Evolutionary conservation across 2,888 invertebrate species (phyloP).

Genomic region (Papilio demoleus): DNA sequence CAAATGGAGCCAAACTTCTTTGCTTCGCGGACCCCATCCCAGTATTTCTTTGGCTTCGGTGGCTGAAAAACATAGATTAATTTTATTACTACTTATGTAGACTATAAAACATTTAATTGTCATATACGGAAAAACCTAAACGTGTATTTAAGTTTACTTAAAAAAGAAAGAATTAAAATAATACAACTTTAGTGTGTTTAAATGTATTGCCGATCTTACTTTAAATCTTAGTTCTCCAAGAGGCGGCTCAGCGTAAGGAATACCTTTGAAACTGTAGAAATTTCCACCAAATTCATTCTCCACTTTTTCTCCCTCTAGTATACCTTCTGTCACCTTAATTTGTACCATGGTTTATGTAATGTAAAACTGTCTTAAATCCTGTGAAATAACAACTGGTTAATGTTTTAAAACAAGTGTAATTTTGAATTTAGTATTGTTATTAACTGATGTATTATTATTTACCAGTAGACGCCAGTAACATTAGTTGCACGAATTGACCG

Average conservation of each 20-base stretch:
- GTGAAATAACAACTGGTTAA: neutral
- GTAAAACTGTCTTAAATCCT: neutral
- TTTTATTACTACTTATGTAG: neutral
- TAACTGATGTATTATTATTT: no score
- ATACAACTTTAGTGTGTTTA: no score
- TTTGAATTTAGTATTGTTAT: no score
- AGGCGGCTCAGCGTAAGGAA: conserved; percentile 46
- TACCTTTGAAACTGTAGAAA: conserved; percentile 47
- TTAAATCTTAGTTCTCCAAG: conserved; percentile 44
- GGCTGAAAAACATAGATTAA: conserved; percentile 49
- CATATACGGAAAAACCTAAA: no score
- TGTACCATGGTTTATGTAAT: conserved; percentile 8
- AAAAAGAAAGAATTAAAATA: no score
- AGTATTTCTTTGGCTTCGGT: conserved; percentile 53
- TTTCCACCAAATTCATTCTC: conserved; percentile 50
- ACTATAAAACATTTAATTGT: no score
- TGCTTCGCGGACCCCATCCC: conserved; percentile 58
- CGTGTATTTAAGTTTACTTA: no score
- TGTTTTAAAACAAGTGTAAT: no score
- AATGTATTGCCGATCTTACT: no score
- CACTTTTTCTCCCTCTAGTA: conserved; percentile 54
- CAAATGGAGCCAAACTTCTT: conserved; percentile 49
- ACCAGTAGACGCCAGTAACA: no score
- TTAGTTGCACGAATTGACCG: no score
- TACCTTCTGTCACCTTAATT: conserved; percentile 55